A percentile compares a stretch with the other conserved stretches of the same genome.
These are phyloP conservation scores for Cyphomyrus plagiostoma DNA, from an alignment of 2,113 vertebrate species.

Conservation along the genomic window DNA sequence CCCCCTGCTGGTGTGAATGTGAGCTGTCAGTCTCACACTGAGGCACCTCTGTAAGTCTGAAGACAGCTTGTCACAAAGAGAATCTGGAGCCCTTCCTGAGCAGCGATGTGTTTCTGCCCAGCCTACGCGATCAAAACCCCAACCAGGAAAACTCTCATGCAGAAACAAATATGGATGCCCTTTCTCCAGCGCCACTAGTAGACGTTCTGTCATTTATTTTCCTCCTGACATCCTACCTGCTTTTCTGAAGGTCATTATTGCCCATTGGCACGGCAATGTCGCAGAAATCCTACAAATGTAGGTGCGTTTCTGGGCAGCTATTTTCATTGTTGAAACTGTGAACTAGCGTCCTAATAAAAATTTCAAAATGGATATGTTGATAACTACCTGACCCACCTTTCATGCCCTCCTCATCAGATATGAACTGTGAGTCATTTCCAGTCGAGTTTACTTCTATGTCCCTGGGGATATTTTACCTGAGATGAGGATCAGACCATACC, in stretches of 20 bases:
- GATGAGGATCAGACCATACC: neutral
- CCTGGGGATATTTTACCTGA: neutral
- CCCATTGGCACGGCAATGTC: neutral
- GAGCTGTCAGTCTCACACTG: neutral
- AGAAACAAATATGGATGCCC: neutral
- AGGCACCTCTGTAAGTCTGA: neutral
- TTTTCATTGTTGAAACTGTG: neutral
- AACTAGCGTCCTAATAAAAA: neutral
- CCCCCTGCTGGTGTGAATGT: neutral
- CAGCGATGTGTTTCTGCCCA: neutral
- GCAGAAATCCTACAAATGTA: neutral
- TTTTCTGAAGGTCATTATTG: neutral
- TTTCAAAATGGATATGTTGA: neutral
- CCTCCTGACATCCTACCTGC: neutral
- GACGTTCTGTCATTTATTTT: neutral
- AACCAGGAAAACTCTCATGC: neutral
- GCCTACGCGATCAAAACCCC: neutral
- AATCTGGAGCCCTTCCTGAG: neutral
- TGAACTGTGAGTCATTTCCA: neutral
- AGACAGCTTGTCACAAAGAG: neutral
- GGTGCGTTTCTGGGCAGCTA: neutral
- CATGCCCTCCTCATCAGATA: neutral
- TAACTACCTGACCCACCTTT: neutral
- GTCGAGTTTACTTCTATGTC: neutral
- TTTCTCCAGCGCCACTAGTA: neutral